These are phyloP conservation scores for Cremastinae sp. DNA, from an alignment of 2,888 invertebrate species.

Conservation along the genomic window DNA sequence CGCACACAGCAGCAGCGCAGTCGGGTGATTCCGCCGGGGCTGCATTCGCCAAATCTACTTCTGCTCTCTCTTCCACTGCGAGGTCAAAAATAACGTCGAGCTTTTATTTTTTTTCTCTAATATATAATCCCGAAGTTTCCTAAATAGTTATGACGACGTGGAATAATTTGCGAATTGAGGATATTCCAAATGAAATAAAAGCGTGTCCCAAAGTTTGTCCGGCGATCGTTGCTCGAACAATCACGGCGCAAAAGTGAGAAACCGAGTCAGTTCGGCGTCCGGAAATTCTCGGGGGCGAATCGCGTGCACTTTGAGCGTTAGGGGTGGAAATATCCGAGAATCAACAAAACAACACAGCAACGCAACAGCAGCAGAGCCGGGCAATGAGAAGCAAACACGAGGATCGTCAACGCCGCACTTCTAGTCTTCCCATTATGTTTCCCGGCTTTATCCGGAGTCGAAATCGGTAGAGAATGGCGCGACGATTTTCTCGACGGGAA, in stretches of 20 bases:
- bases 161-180: too few species aligned
- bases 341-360: slow-evolving; percentile 2
- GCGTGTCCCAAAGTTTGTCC: not conserved
- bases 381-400: slow-evolving; percentile 28
- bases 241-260: slow-evolving; percentile 3
- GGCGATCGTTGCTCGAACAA: not conserved
- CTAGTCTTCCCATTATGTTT: not conserved
- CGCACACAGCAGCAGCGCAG: not conserved
- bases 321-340: too few species aligned
- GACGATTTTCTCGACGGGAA: slow-evolving; percentile 45
- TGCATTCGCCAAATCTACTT: slow-evolving; percentile 26
- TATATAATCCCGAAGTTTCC: too few species aligned
- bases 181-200: too few species aligned
- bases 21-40: not conserved
- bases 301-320: too few species aligned
- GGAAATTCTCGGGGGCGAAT: not conserved
- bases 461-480: slow-evolving; percentile 40
- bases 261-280: slow-evolving; percentile 4
- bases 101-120: too few species aligned
- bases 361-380: slow-evolving; percentile 15
- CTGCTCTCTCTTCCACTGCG: slow-evolving; percentile 4
- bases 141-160: too few species aligned
- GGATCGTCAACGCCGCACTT: not conserved
- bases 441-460: slow-evolving; percentile 23
- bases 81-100: too few species aligned